Base-by-base conservation (phyloP, 2,888 invertebrate genomes). In the Antheraea yamamai region DNA sequence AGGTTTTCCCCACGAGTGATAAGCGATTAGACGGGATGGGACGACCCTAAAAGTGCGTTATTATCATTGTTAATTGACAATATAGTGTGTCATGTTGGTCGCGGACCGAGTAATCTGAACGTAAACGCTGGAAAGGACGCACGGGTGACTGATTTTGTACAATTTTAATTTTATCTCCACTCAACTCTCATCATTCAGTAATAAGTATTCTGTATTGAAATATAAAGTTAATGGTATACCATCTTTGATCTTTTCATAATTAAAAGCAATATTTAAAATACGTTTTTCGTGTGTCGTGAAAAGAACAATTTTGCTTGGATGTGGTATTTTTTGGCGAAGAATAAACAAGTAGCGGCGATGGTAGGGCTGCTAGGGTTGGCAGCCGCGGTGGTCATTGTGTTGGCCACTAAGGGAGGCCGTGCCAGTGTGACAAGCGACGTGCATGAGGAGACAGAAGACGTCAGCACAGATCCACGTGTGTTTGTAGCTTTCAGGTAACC, bases 321-420 rank as follows among this genome's bases (percentile, higher is more conserved):
- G 94, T 95, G 92, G 93, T 86, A 87, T 79, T 94, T 94, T 88
- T 89, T 94, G 87, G 88, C 87, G 83, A 85, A 85, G 76, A 94
- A 94, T 76, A 93, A 92, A 84, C 93, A 92, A 85, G 91, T 87
- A 75, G 91, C 92, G 61, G 93, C 92, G 77, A 95, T 95, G 95
- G 81, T 94, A 79, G 94, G 89, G 30, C 79, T 95, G 79, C 83
- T 95, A 75, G 80, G 84, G 8, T 83, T 83, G 16, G 93, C 93
- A 14, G 92, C 93, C 2, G 77, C 93, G 64, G 88, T 93, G 71
- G 91, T 90, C 10, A 83, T 93, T 26, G 83, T 90, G 14, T 78
- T 94, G 77, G 83, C 92, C 16, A 91, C 93, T 7, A 92, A 84
- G 77, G 89, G 92, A 2, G 80, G 85, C 16, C 83, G 84, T 70